Evolutionary conservation across 2,888 invertebrate genomes (phyloP).

Genomic region (Anagyrus pseudococci): DNA sequence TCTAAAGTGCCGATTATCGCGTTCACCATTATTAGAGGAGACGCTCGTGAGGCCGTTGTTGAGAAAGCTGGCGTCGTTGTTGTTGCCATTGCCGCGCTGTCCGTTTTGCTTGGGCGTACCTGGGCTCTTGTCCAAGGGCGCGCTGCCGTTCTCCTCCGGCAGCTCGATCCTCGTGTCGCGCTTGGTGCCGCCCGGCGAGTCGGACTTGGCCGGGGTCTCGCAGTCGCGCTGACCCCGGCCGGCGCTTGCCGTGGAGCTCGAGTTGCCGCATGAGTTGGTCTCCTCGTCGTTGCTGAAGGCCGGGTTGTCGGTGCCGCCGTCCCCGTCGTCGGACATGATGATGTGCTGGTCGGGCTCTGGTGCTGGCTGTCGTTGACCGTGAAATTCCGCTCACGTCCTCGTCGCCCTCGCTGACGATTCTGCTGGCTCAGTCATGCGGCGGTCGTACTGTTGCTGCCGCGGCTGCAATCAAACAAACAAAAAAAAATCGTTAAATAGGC

Average conservation of each 20-base stretch:
- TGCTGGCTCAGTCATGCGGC: slow-evolving; percentile 51
- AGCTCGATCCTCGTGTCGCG: slow-evolving; percentile 49
- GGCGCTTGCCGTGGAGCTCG: slow-evolving; percentile 28
- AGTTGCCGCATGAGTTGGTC: slow-evolving; percentile 20
- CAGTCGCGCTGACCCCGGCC: slow-evolving; percentile 23
- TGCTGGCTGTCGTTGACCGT: not conserved
- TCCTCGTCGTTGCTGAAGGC: slow-evolving; percentile 57
- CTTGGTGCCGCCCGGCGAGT: slow-evolving; percentile 36
- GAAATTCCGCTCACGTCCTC: not conserved
- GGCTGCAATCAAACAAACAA: too few species aligned
- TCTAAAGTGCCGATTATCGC: slow-evolving; percentile 36
- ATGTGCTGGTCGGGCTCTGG: not conserved
- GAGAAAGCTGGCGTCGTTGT: slow-evolving; percentile 58
- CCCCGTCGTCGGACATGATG: slow-evolving; percentile 36
- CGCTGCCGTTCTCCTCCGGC: slow-evolving; percentile 49
- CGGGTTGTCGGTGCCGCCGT: slow-evolving; percentile 56
- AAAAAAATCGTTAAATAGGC: too few species aligned
- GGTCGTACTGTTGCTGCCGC: slow-evolving; percentile 43
- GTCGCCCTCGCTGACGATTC: slow-evolving; percentile 35
- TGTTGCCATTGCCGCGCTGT: slow-evolving; percentile 56
- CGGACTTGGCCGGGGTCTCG: slow-evolving; percentile 17
- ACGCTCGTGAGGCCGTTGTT: slow-evolving; percentile 42
- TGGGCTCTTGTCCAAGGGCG: too few species aligned
- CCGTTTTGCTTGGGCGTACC: slow-evolving; percentile 51
- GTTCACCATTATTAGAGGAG: slow-evolving; percentile 35